These are phyloP conservation scores for Sebastes steindachneri DNA, from an alignment of 2,797 vertebrate genomes.

Conservation along the genomic window DNA sequence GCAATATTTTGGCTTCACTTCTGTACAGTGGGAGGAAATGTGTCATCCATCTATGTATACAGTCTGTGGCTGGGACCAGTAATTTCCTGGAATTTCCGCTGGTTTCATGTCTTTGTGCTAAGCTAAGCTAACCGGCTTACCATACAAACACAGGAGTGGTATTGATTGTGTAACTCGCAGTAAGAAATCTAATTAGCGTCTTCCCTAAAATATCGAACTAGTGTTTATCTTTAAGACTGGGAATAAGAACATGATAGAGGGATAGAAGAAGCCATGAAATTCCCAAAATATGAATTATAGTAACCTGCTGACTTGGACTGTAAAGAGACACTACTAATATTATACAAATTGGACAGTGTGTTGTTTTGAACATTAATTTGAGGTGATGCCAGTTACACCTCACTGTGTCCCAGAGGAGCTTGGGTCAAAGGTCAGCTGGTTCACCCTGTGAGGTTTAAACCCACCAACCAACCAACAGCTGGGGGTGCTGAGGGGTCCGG, in stretches of 20 bases:
- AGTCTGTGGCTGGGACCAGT: not conserved
- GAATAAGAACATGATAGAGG: not conserved
- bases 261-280: not conserved
- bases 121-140: not conserved
- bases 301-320: not conserved
- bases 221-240: not conserved
- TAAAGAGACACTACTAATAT: not conserved
- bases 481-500: conserved; percentile 13
- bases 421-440: conserved; percentile 19
- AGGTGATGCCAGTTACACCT: not conserved
- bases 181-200: not conserved
- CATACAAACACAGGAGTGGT: not conserved
- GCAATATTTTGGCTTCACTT: too few species aligned
- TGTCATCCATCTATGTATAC: too few species aligned
- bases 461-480: conserved; percentile 2
- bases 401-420: conserved; percentile 24
- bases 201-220: not conserved
- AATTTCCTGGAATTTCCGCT: not conserved
- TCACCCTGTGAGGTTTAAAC: conserved; percentile 19
- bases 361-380: not conserved
- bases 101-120: not conserved
- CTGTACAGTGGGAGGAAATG: too few species aligned
- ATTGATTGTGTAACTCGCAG: not conserved
- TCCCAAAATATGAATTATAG: not conserved
- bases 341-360: not conserved